Percentiles rank a stretch among this genome's conserved stretches.
phyloP scores from a whole-genome alignment of 2,797 vertebrate species.

The Acomys russatus region DNA sequence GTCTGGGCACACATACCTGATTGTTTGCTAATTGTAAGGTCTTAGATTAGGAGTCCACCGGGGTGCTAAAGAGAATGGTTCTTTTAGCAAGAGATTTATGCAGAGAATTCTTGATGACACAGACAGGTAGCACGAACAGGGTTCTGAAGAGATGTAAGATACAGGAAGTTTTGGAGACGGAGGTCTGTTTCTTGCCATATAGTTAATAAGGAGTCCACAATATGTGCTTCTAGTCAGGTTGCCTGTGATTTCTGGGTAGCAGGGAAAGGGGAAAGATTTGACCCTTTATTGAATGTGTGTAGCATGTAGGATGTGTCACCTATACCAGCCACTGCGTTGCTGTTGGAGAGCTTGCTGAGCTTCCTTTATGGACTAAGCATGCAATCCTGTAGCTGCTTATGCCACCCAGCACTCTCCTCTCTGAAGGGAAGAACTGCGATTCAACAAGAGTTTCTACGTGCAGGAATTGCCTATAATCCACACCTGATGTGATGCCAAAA shows the following conservation, averaged over 20 bases:
- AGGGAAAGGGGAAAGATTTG: neutral
- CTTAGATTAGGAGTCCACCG: neutral
- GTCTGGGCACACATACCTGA: neutral
- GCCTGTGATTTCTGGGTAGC: neutral
- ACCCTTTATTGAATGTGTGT: neutral
- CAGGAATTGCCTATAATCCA: neutral
- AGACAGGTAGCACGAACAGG: neutral
- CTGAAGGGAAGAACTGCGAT: neutral
- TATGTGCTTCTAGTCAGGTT: neutral
- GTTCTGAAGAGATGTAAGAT: neutral
- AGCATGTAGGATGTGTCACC: neutral
- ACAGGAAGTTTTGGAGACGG: neutral
- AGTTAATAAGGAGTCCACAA: neutral
- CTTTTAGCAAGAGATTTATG: neutral
- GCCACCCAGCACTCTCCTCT: neutral
- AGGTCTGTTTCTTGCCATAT: neutral
- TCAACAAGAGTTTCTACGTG: neutral
- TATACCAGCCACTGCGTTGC: neutral
- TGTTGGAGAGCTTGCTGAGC: neutral
- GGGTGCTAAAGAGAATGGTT: neutral
- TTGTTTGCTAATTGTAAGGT: neutral
- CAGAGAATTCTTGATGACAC: neutral
- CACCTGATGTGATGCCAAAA: constrained; percentile 48
- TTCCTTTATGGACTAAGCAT: neutral
- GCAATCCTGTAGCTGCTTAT: neutral